These are phyloP conservation scores for Autographa pulchrina DNA, from an alignment of 2,888 invertebrate genomes.

Conservation along the genomic window DNA sequence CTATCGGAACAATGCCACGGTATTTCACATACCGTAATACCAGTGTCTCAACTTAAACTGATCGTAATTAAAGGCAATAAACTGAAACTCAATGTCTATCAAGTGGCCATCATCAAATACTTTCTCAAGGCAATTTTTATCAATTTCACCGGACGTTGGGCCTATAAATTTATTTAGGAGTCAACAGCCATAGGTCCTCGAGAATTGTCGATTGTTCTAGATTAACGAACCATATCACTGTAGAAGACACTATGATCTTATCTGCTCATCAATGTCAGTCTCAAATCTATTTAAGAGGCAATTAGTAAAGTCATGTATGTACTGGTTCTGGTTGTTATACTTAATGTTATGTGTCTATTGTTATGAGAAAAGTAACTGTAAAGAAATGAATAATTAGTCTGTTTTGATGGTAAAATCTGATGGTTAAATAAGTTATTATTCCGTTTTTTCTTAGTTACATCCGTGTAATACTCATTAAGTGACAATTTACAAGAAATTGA, in stretches of 20 bases:
- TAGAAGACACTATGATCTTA: slow-evolving; percentile 83
- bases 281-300: slow-evolving; percentile 77
- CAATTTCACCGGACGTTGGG: slow-evolving; percentile 72
- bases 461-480: not conserved
- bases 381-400: not conserved
- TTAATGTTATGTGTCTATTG: slow-evolving; percentile 24
- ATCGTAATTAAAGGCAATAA: slow-evolving; percentile 56
- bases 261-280: slow-evolving; percentile 83
- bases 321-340: slow-evolving; percentile 56
- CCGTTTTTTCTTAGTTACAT: too few species aligned
- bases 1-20: slow-evolving; percentile 43
- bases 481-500: too few species aligned
- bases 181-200: slow-evolving; percentile 73
- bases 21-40: slow-evolving; percentile 40
- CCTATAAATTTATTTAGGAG: slow-evolving; percentile 70
- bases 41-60: slow-evolving; percentile 43
- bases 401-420: not conserved
- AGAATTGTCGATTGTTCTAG: slow-evolving; percentile 84
- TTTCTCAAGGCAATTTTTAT: slow-evolving; percentile 67
- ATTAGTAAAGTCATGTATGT: slow-evolving; percentile 63
- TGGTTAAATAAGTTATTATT: too few species aligned
- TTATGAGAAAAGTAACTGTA: not conserved
- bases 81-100: slow-evolving; percentile 37
- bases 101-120: slow-evolving; percentile 58
- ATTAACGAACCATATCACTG: slow-evolving; percentile 88